A percentile compares a stretch with the other conserved stretches of the same genome.
Conservation (phyloP, 2,888 invertebrate species). For the Thumatha senex region DNA sequence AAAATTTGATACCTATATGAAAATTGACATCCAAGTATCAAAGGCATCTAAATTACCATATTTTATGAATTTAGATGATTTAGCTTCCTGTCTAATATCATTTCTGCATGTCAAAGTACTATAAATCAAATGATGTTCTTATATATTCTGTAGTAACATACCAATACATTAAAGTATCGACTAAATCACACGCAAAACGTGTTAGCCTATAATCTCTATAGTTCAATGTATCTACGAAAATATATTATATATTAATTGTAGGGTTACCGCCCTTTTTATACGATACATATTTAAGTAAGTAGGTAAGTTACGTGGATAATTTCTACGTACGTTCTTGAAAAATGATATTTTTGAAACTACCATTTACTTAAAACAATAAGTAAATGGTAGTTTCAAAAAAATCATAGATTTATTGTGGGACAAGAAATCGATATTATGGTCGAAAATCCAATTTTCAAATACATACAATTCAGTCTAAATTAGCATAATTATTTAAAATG, state of each 20-base stretch:
- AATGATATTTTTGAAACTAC: too few relatives aligned
- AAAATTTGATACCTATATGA: background rate
- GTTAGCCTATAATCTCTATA: conserved; percentile 2
- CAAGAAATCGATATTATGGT: too few relatives aligned
- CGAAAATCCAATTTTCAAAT: too few relatives aligned
- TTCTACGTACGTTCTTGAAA: background rate
- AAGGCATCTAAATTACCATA: background rate
- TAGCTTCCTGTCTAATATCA: background rate
- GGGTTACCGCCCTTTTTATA: background rate
- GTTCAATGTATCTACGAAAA: conserved; percentile 1
- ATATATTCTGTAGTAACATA: background rate
- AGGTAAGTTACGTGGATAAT: background rate
- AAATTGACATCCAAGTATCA: background rate
- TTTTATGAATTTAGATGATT: background rate
- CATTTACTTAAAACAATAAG: too few relatives aligned
- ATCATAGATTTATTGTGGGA: too few relatives aligned
- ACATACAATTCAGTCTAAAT: too few relatives aligned
- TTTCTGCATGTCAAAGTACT: conserved; percentile 2
- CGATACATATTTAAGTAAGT: background rate
- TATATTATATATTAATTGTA: background rate
- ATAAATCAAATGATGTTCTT: background rate
- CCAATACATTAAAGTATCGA: conserved; percentile 4
- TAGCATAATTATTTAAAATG: too few relatives aligned
- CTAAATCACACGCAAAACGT: background rate
- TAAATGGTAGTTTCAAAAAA: too few relatives aligned